Evolutionary conservation across 2,113 vertebrate genomes (phyloP).

Genomic region (Setophaga petechia): DNA sequence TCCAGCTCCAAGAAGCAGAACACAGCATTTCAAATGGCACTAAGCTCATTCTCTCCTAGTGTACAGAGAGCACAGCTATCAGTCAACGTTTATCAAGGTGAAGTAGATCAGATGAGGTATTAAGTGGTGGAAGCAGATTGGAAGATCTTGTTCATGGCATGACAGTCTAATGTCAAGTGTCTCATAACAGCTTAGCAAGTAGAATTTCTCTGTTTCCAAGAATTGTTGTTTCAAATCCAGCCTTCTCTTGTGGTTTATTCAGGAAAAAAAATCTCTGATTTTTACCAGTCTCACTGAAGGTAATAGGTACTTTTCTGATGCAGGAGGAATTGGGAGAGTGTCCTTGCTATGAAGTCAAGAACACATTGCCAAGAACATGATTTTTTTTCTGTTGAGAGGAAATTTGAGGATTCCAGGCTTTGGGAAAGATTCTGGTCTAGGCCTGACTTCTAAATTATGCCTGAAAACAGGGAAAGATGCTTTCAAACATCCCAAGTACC

Average conservation of each 20-base stretch:
- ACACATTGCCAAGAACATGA: background rate
- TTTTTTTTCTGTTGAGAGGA: background rate
- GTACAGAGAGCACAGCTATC: background rate
- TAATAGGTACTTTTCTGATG: background rate
- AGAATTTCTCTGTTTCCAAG: background rate
- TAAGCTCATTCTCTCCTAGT: background rate
- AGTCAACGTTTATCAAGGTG: rapidly evolving
- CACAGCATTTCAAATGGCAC: background rate
- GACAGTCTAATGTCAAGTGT: background rate
- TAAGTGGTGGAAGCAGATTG: background rate
- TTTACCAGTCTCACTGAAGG: background rate
- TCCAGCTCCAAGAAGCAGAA: background rate
- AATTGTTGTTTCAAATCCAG: background rate
- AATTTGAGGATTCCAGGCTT: background rate
- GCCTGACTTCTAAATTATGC: background rate
- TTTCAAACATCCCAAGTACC: background rate
- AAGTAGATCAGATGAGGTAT: background rate
- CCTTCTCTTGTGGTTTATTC: background rate
- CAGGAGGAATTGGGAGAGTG: background rate
- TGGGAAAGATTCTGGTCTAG: background rate
- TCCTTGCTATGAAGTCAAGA: background rate
- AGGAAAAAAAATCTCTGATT: background rate
- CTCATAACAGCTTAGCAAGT: background rate
- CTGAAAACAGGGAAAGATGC: background rate
- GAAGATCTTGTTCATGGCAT: background rate